Base-by-base conservation (phyloP, 2,113 vertebrate species). In the Caloenas nicobarica region DNA sequence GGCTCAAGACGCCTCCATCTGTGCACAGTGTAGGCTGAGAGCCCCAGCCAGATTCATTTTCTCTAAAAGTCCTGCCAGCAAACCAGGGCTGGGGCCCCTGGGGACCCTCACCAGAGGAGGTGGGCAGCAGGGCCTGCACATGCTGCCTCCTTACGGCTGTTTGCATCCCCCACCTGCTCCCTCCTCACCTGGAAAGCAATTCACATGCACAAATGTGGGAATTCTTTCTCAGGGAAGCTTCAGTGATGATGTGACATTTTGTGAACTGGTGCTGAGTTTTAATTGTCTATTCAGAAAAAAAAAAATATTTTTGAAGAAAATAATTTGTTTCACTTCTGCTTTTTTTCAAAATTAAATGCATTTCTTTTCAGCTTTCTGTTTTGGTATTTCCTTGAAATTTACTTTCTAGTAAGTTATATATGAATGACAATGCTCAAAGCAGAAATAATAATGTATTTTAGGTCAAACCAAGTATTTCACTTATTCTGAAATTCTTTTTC, bases 361-460 rank as follows among this genome's bases (percentile, higher is more conserved):
- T 72, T 78, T 62, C 11, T 60, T 87, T 81, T 62, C 80, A 81
- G 18, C 28, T 83, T 92, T 88, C 25, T 62, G 8, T 10, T 60
- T 71, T n/a, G 11, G 3, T 77, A 72, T 48, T 86, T 90, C 74
- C 71, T 80, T 88, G 57, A 93, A 68, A 65, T 90, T 80, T 93
- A 28, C 40, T 86, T 96, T 62, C 80, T 77, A 51, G 5, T 36
- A 34, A 81, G 19, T 88, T 86, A 83, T 74, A 42, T 73, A 36
- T 25, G 17, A 68, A 24, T 79, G 16, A 61, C 24, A 85, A 38
- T 58, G 17, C n/a, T 91, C 29, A 64, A 71, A 81, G 69, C 18
- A 80, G 54, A 87, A 89, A 88, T 50, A 86, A 56, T 19, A 31
- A 60, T 42, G 19, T 10, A 26, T 70, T 73, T 92, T 58, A 69